Evolutionary conservation across 92 coral and sea anemone genomes (phyloP).

Genomic region (Hydrozoanthus gracilis): DNA sequence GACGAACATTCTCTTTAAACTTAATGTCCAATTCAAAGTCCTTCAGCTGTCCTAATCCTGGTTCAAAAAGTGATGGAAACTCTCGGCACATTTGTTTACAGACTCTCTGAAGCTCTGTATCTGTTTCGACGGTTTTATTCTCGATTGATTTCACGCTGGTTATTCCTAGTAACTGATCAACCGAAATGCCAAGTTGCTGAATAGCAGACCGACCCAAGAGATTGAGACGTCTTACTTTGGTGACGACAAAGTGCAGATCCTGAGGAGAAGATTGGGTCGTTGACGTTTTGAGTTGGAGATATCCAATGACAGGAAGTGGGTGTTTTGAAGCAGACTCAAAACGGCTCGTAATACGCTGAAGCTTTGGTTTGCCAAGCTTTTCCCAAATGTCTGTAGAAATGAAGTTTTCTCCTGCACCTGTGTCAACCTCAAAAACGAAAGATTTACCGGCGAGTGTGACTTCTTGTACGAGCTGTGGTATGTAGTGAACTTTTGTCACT

Average conservation of each 20-base stretch:
- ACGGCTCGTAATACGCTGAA: constrained; percentile 14
- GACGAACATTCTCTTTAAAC: constrained; percentile 2
- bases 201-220: constrained; percentile 22
- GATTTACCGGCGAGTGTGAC: constrained; percentile 14
- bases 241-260: constrained; percentile 20
- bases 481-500: constrained; percentile 4
- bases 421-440: too few species aligned
- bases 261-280: constrained; percentile 17
- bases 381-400: constrained; percentile 17
- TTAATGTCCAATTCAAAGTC: constrained; percentile 4
- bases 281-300: not conserved
- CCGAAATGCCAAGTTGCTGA: constrained; percentile 14
- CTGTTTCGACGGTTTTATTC: constrained; percentile 1
- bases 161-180: not conserved
- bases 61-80: constrained; percentile 17
- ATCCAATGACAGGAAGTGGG: not conserved
- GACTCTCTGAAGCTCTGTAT: constrained; percentile 25
- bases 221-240: constrained; percentile 18
- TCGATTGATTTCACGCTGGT: constrained; percentile 1
- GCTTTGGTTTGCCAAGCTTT: constrained; percentile 1
- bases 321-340: constrained; percentile 17
- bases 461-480: constrained; percentile 20
- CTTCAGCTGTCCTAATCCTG: constrained; percentile 18
- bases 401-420: constrained; percentile 20
- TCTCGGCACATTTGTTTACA: constrained; percentile 18